phyloP scores from a whole-genome alignment of 2,113 vertebrate genomes.

The Cairina moschata region DNA sequence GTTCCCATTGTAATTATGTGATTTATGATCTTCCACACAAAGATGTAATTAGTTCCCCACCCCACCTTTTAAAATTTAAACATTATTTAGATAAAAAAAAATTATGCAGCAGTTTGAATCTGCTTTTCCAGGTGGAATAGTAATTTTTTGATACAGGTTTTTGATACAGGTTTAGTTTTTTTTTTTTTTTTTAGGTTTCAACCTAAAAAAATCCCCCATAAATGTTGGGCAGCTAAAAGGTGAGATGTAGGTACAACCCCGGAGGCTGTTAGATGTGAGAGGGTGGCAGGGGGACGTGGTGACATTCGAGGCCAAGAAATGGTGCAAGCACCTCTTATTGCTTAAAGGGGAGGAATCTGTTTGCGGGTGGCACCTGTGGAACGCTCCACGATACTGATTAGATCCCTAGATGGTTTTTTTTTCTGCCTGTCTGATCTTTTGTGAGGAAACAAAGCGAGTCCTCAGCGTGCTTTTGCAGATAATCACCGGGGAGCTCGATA shows the following conservation, averaged over 20 bases:
- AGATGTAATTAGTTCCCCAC: constrained; percentile 77
- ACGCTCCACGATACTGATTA: rapidly evolving
- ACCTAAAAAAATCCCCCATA: not conserved
- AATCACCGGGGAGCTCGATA: not conserved
- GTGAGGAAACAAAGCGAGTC: rapidly evolving
- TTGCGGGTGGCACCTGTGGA: not conserved
- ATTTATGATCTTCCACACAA: constrained; percentile 81
- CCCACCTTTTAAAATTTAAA: constrained; percentile 35
- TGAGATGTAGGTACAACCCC: not conserved
- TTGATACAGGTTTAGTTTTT: no score
- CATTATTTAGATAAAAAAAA: constrained; percentile 58
- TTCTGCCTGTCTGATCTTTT: not conserved
- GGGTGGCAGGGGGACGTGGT: not conserved
- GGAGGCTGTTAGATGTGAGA: not conserved
- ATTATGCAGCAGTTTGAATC: not conserved
- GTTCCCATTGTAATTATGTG: constrained; percentile 80
- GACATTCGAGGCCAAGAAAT: rapidly evolving
- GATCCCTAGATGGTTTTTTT: rapidly evolving
- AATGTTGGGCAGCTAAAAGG: not conserved
- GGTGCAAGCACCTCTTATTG: not conserved
- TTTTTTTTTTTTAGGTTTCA: not conserved
- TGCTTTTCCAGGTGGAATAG: not conserved
- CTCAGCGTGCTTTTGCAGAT: rapidly evolving
- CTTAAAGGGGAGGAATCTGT: not conserved
- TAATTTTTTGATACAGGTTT: not conserved